phyloP scores from a whole-genome alignment of 2,888 invertebrate genomes.

The Amphipoea lucens region DNA sequence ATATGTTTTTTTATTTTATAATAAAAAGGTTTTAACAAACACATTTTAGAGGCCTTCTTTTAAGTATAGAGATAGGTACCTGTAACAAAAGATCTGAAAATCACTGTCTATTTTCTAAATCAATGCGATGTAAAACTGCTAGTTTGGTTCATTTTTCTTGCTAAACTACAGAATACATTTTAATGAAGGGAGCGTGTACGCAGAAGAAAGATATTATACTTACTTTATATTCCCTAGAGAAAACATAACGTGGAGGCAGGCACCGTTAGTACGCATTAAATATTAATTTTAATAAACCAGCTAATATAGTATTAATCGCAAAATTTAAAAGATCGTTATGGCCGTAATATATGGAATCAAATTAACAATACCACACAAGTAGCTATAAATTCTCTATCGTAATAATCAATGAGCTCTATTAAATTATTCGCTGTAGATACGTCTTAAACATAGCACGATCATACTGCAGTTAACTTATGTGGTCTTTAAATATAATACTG shows the following conservation, averaged over 20 bases:
- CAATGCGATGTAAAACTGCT: neutral
- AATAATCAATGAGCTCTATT: constrained; percentile 19
- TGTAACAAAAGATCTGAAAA: neutral
- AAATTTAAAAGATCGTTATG: constrained; percentile 17
- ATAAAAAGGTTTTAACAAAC: neutral
- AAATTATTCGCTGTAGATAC: constrained; percentile 33
- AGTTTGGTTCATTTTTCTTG: neutral
- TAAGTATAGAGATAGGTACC: neutral
- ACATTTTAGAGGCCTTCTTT: neutral
- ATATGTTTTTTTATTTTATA: too few relatives aligned
- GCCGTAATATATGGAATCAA: constrained; percentile 21
- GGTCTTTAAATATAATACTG: constrained; percentile 9
- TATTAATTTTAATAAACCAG: neutral
- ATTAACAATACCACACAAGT: constrained; percentile 35
- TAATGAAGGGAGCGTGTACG: neutral
- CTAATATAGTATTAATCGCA: constrained; percentile 5
- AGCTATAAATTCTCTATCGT: constrained; percentile 33
- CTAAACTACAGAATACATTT: neutral
- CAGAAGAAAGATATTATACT: neutral
- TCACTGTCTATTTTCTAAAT: too few relatives aligned
- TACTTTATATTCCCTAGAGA: neutral
- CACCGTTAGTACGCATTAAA: neutral
- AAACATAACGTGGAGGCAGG: neutral
- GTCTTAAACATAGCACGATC: constrained; percentile 23
- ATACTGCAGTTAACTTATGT: constrained; percentile 26